These are phyloP conservation scores for Leptinotarsa defecta DNA, from an alignment of 1,140 invertebrate genomes.

Conservation along the genomic window DNA sequence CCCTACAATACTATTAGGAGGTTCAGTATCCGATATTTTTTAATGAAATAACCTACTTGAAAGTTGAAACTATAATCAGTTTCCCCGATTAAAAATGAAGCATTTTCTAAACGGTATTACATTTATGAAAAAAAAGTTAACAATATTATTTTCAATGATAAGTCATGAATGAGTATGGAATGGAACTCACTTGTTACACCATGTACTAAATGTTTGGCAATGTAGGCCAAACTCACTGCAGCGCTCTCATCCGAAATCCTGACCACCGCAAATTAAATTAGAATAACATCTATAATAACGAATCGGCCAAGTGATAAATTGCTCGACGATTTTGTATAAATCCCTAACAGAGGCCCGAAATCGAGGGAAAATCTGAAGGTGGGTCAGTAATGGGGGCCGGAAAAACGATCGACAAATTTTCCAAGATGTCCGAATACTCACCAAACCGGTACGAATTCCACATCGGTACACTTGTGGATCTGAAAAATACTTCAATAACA, in stretches of 20 bases:
- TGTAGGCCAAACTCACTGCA: not conserved
- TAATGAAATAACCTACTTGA: too few relatives aligned
- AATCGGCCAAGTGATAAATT: not conserved
- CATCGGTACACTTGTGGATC: not conserved
- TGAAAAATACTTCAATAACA: constrained; percentile 7
- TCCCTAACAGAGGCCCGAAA: not conserved
- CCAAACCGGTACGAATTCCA: constrained; percentile 17
- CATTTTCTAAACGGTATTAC: too few relatives aligned
- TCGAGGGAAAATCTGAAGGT: not conserved
- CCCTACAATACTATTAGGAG: too few relatives aligned
- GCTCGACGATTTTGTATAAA: not conserved
- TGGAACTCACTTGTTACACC: too few relatives aligned
- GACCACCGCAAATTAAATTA: not conserved
- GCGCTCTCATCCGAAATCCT: not conserved
- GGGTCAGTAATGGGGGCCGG: constrained; percentile 10
- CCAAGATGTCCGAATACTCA: constrained; percentile 26
- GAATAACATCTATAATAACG: not conserved
- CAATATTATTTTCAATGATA: too few relatives aligned
- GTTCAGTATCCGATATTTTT: too few relatives aligned
- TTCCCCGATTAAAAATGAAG: too few relatives aligned
- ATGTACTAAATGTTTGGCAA: not conserved
- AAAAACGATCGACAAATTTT: not conserved
- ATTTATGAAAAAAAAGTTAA: too few relatives aligned
- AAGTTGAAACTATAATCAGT: too few relatives aligned
- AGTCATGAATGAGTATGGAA: too few relatives aligned